Evolutionary conservation across 2,888 invertebrate species (phyloP).

Genomic region (Erebia aethiops): DNA sequence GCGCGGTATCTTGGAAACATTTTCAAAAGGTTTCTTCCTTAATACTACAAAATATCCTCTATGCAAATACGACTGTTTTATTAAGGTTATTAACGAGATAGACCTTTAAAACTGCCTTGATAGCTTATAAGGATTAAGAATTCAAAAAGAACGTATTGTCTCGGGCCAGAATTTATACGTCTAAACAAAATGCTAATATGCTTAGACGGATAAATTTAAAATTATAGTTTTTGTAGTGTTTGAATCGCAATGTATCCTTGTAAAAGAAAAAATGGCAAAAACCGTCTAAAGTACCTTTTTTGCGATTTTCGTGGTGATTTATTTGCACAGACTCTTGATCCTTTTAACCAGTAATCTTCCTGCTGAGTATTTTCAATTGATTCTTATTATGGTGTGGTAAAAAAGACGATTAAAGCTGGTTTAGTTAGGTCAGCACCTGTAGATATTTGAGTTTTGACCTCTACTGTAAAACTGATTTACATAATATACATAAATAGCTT

Average conservation of each 20-base stretch:
- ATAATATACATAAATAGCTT: neutral
- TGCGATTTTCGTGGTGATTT: neutral
- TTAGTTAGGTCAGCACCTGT: neutral
- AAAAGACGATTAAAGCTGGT: constrained; percentile 2
- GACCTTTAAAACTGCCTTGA: neutral
- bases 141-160: neutral
- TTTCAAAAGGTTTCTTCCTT: constrained; percentile 19
- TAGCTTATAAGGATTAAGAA: neutral
- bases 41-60: constrained; percentile 9
- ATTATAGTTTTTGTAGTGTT: too few relatives aligned
- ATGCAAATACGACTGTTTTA: constrained; percentile 3
- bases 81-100: constrained; percentile 23
- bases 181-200: neutral
- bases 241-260: too few relatives aligned
- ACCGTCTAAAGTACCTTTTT: neutral
- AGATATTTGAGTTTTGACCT: neutral
- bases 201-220: too few relatives aligned
- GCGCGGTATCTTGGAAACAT: constrained; percentile 22
- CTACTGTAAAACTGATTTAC: neutral
- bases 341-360: neutral
- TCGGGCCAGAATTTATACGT: neutral
- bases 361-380: neutral
- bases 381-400: neutral
- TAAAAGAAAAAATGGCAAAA: neutral
- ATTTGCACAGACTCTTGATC: neutral